Evolutionary conservation across 2,113 vertebrate species (phyloP), one percentile per base, ranked within the genome.

Genomic region (Regulus satrapa): DNA sequence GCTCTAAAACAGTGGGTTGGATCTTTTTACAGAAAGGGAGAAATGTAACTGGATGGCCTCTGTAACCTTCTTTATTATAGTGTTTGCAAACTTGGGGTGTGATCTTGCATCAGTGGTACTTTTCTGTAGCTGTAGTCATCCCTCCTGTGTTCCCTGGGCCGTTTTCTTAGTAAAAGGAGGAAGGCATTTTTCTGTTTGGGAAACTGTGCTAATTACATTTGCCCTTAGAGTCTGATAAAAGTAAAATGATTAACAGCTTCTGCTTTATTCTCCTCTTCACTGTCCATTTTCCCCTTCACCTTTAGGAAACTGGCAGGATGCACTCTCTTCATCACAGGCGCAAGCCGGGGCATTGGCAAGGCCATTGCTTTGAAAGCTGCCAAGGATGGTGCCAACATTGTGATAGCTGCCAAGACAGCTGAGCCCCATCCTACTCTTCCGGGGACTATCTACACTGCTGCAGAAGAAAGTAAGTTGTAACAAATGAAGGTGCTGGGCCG

Each of bases 331-430:
- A 99, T 99, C 96, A 99, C 99, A 0, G 99, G 99, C 0, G 99
- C 99, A 3, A 99, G 99, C 88, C 98, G 99, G 10, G 99, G 99
- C 43, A 99, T 99, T 49, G 99, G 99, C 32, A 99, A 99, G 95
- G 99, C 99, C 67, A 99, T 99, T 85, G 99, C 99, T 18, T 95
- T 99, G 95, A 99, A 99, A 96, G 99, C 99, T 43, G 99, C 99
- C 38, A 98, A 95, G 76, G 99, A 99, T 45, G 99, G 99, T 63
- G 99, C 99, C 55, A 99, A 99, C 87, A 92, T 99, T 34, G 98
- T 99, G 61, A 98, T 99, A 76, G 99, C 99, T 32, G 99, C 99
- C 25, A 99, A 99, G 97, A 99, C 99, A 0, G 97, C 98, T 4
- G 98, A 99, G 18, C 88, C 98, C 3, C 99, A 99, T 94, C 99